Percentiles rank a stretch among this genome's conserved stretches.
Conservation (phyloP, 1,140 invertebrate genomes). For the Yoshiicerus persimilis region DNA sequence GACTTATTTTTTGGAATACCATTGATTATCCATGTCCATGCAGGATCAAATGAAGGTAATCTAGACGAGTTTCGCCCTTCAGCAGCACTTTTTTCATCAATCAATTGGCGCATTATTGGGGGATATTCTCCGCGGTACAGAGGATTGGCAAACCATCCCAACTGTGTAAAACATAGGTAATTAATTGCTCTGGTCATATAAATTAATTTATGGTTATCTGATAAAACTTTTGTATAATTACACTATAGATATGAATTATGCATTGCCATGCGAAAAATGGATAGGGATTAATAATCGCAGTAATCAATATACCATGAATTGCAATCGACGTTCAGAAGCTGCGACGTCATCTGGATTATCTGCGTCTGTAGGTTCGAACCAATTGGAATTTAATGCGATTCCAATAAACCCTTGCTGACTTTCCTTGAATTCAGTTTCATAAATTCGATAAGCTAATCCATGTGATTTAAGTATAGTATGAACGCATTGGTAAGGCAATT, state of each 20-base stretch:
- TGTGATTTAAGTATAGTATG: slow-evolving; percentile 41
- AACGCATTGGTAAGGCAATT: not conserved
- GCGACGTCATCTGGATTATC: not conserved
- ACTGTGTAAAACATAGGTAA: too few species aligned
- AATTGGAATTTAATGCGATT: slow-evolving; percentile 29
- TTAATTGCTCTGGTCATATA: too few species aligned
- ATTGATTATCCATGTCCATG: slow-evolving; percentile 14
- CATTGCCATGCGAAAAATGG: too few species aligned
- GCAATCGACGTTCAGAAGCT: not conserved
- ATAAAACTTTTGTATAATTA: too few species aligned
- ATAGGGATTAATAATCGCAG: too few species aligned
- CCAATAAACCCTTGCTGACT: slow-evolving; percentile 35
- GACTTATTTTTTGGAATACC: not conserved
- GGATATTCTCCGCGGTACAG: slow-evolving; percentile 51
- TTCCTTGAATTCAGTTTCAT: slow-evolving; percentile 27
- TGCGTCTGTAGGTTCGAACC: slow-evolving; percentile 29
- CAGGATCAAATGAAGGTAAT: slow-evolving; percentile 7
- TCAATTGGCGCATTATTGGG: slow-evolving; percentile 48
- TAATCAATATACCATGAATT: slow-evolving; percentile 3
- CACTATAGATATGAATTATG: too few species aligned
- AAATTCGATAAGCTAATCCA: slow-evolving; percentile 32
- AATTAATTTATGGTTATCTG: too few species aligned
- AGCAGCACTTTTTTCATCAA: slow-evolving; percentile 31
- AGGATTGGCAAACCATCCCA: slow-evolving; percentile 36
- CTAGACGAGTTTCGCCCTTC: slow-evolving; percentile 33